phyloP scores from a whole-genome alignment of 1,140 invertebrate genomes.

The Psix sp. region DNA sequence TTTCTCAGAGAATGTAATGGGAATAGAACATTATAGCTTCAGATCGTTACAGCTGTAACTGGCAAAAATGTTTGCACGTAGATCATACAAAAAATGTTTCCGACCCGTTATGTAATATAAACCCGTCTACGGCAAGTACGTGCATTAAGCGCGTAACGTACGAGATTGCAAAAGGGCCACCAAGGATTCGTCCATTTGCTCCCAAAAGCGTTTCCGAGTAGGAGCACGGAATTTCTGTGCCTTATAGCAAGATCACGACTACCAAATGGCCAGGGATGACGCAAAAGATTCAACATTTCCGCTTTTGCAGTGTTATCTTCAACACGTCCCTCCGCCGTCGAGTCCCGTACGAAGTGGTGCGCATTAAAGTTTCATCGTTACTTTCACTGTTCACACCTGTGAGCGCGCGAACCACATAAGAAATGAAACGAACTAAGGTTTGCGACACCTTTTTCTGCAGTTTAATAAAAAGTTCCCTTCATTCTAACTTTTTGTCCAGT shows the following conservation, averaged over 20 bases:
- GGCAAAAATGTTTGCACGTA: too few relatives aligned
- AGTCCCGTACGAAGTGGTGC: constrained; percentile 37
- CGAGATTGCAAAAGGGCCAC: constrained; percentile 37
- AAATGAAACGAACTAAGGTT: constrained; percentile 45
- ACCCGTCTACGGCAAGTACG: constrained; percentile 49
- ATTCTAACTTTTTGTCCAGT: too few relatives aligned
- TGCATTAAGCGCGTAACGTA: constrained; percentile 46
- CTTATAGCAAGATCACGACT: constrained; percentile 39
- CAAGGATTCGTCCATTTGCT: constrained; percentile 9
- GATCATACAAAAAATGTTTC: constrained; percentile 17
- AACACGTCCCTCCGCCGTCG: constrained; percentile 24
- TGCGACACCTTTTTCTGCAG: constrained; percentile 17
- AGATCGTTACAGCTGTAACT: too few relatives aligned
- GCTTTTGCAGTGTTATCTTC: constrained; percentile 53
- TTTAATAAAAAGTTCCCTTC: neutral
- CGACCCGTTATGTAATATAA: constrained; percentile 54
- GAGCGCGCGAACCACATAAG: constrained; percentile 16
- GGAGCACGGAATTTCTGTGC: constrained; percentile 42
- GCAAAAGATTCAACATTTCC: constrained; percentile 65
- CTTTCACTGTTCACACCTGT: constrained; percentile 56
- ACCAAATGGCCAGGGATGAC: constrained; percentile 64
- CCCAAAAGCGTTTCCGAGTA: constrained; percentile 60
- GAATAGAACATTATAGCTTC: too few relatives aligned
- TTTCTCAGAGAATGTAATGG: too few relatives aligned
- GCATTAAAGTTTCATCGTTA: constrained; percentile 43